A percentile compares a stretch with the other conserved stretches of the same genome.
These are phyloP conservation scores for Erpornis zantholeuca DNA, from an alignment of 2,113 vertebrate genomes.

Conservation along the genomic window DNA sequence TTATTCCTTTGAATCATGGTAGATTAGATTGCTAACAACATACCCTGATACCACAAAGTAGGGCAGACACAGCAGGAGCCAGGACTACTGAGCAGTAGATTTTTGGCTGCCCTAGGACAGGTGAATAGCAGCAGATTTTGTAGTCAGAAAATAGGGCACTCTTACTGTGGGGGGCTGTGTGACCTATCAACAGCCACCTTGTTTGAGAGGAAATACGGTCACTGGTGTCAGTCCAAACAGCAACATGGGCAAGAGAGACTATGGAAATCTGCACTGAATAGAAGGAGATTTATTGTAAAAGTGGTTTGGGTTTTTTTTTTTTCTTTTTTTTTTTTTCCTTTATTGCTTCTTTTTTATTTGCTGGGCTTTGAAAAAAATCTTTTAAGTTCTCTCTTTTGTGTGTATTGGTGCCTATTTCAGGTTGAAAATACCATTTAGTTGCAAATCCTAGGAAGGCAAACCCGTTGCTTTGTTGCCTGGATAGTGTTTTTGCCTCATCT, in stretches of 20 bases:
- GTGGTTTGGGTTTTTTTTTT: neutral
- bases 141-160: neutral
- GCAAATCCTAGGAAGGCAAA: neutral
- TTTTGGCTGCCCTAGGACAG: conserved; percentile 16
- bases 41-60: neutral
- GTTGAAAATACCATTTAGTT: neutral
- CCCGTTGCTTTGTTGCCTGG: neutral
- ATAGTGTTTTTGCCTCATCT: neutral
- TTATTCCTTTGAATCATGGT: neutral
- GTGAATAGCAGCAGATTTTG: conserved; percentile 13
- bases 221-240: neutral
- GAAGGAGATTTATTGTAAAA: neutral
- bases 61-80: neutral
- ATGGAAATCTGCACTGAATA: neutral
- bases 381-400: neutral
- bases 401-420: neutral
- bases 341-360: neutral
- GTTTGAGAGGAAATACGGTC: neutral
- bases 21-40: neutral
- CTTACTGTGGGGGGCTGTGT: neutral
- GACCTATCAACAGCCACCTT: neutral
- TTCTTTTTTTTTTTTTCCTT: neutral
- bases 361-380: neutral
- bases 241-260: neutral
- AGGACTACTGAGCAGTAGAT: neutral